These are phyloP conservation scores for Trinectes maculatus DNA, from an alignment of 2,113 vertebrate genomes.

Conservation along the genomic window DNA sequence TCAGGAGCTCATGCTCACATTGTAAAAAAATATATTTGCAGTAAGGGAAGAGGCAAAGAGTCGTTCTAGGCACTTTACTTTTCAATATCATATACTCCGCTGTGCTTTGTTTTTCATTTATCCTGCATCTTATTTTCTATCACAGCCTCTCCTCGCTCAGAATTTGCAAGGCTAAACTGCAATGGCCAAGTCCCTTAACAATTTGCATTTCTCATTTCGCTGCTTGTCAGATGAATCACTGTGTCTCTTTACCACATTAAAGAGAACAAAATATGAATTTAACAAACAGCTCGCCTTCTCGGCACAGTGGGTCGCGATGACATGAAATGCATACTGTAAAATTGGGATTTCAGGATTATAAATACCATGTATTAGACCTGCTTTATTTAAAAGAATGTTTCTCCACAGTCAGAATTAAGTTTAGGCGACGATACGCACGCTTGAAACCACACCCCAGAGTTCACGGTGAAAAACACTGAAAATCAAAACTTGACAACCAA, in stretches of 20 bases:
- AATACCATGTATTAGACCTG: slow-evolving; percentile 31
- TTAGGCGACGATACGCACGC: slow-evolving; percentile 46
- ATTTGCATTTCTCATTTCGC: slow-evolving; percentile 68
- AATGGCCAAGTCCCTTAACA: slow-evolving; percentile 19
- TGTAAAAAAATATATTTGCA: slow-evolving; percentile 51
- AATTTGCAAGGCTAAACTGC: slow-evolving; percentile 58
- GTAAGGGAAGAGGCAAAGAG: slow-evolving; percentile 30
- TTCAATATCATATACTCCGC: slow-evolving; percentile 26
- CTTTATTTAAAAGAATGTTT: slow-evolving; percentile 36
- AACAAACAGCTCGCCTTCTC: slow-evolving; percentile 23
- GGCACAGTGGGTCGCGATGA: slow-evolving; percentile 28
- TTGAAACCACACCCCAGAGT: slow-evolving; percentile 65
- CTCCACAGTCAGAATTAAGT: slow-evolving; percentile 55
- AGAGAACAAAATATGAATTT: slow-evolving; percentile 43
- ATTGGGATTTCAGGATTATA: slow-evolving; percentile 56
- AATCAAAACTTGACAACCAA: slow-evolving; percentile 53
- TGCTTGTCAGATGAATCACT: slow-evolving; percentile 55
- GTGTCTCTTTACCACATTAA: slow-evolving; percentile 36
- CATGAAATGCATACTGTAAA: slow-evolving; percentile 30
- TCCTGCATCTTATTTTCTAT: slow-evolving; percentile 34
- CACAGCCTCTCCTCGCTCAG: slow-evolving; percentile 9
- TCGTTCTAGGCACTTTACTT: slow-evolving; percentile 40
- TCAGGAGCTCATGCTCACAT: slow-evolving; percentile 45
- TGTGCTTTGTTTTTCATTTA: slow-evolving; percentile 34
- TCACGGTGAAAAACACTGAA: slow-evolving; percentile 52